Base-by-base conservation (phyloP, 1,140 invertebrate genomes). In the Myzus persicae region DNA sequence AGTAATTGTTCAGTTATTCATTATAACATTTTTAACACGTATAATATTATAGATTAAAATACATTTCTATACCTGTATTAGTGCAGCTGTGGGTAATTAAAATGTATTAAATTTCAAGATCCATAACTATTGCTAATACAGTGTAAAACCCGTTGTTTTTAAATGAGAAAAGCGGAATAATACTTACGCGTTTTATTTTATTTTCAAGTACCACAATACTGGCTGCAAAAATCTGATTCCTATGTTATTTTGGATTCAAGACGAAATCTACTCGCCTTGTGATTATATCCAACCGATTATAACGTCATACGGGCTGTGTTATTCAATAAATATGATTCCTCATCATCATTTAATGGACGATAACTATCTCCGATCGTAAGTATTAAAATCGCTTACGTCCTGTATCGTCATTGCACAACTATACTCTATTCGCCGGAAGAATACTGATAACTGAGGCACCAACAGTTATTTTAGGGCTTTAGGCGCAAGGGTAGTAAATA, bases 321-420 rank as follows among this genome's bases (percentile, higher is more conserved):
- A 94, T 82, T 93, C 93, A 18, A 81, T 94, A n/a, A 94, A 94
- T 59, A 93, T 94, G 94, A 67, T 94, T 8, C 94, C 94, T 85
- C 51, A 93, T 48, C 51, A 90, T 8, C 59, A 54, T 1, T 38
- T 94, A 9, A 82, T 40, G 14, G 42, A 91, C 11, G 22, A 48
- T 14, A 54, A 91, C 9, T 93, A 91, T 38, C 18, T 42, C 0
- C 1, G 48, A 84, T 44, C 82, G 93, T 93, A 90, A 24, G 88
- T 44, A 31, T 48, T 87, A n/a, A 5, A 22, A 42, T 93, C 22
- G 51, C 46, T 26, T 48, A 92, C 20, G 22, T 91, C 59, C 38
- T 76, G 22, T 14, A 9, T 81, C 40, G 84, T 31, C 2, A 76
- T 67, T 8, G 2, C 24, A 51, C 24, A 20, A 24, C 48, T 51